Evolutionary conservation across 2,888 invertebrate species (phyloP).

Genomic region (Ennomos fuscantarius): DNA sequence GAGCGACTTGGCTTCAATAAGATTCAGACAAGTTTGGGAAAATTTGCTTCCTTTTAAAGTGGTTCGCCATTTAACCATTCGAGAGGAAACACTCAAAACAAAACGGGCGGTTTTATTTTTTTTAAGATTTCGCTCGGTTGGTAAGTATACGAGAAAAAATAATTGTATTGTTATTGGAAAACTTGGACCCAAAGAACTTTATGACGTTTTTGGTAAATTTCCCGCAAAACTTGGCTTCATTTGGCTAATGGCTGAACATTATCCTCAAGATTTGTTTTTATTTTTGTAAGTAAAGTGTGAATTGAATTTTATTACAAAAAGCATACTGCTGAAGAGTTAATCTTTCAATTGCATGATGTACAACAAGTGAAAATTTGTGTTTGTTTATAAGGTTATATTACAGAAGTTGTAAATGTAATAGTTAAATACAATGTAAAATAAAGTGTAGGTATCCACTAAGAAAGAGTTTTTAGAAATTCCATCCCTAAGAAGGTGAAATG

Average conservation of each 20-base stretch:
- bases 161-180: slow-evolving; percentile 54
- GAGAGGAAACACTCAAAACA: slow-evolving; percentile 49
- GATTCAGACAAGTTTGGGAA: slow-evolving; percentile 70
- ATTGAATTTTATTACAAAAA: neutral
- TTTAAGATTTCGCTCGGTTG: slow-evolving; percentile 44
- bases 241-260: slow-evolving; percentile 21
- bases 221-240: slow-evolving; percentile 18
- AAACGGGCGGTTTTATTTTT: slow-evolving; percentile 49
- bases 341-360: too few relatives aligned
- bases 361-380: too few relatives aligned
- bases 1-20: slow-evolving; percentile 72
- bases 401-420: too few relatives aligned
- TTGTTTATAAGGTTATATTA: too few relatives aligned
- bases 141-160: slow-evolving; percentile 46
- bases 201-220: slow-evolving; percentile 21
- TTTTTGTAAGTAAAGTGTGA: slow-evolving; percentile 3
- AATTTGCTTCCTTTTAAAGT: slow-evolving; percentile 68
- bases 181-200: slow-evolving; percentile 42
- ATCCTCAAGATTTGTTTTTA: slow-evolving; percentile 20
- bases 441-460: too few relatives aligned
- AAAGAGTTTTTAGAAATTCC: too few relatives aligned
- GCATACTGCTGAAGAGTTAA: too few relatives aligned
- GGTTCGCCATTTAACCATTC: slow-evolving; percentile 57
- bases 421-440: too few relatives aligned
- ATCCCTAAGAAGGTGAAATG: too few relatives aligned